Evolutionary conservation across 2,797 vertebrate species (phyloP), one percentile per base, ranked within the genome.

Genomic region (Lepidocolaptes lacrymiger): DNA sequence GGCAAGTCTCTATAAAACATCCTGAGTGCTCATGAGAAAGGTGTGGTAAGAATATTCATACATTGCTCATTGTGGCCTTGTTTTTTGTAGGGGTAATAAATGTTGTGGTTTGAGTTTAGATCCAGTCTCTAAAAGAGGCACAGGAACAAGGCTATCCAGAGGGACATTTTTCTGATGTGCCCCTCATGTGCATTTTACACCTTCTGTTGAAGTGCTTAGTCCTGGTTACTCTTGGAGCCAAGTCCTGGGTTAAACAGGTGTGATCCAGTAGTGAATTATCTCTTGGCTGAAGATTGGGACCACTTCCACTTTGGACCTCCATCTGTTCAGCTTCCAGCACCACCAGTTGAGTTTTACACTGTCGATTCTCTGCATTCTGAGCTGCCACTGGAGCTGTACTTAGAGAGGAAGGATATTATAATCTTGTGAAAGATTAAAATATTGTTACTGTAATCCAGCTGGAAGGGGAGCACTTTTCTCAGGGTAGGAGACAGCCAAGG

Each of bases 401-500:
- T 85, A 80, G 87, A 96, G 89, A 95, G 94, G 89, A 96, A 97
- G 89, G 92, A 94, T 96, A 91, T 94, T 80, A 79, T 77, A 88
- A 93, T 94, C 85, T 92, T 93, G 43, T 67, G 76, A 72, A 93
- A 91, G 94, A 96, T 88, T 91, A 90, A 93, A 95, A 73, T 94
- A 92, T 81, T 88, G 85, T 91, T 96, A 93, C 93, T 93, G 88
- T 94, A 94, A 94, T 90, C 63, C 94, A 94, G 73, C 85, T 96
- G 91, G 94, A 94, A 89, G 71, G 87, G 85, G 46, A 94, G 80
- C 58, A 11, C 77, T 93, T 79, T 96, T 95, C 95, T 96, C 91
- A 96, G 92, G 92, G 83, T 58, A 56, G 36, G 89, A 63, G 46
- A 28, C 71, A 93, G 95, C 92, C 93, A 96, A 92, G 88, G 77